Conservation (phyloP, 2,888 invertebrate genomes). For the Drosophila yooni region DNA sequence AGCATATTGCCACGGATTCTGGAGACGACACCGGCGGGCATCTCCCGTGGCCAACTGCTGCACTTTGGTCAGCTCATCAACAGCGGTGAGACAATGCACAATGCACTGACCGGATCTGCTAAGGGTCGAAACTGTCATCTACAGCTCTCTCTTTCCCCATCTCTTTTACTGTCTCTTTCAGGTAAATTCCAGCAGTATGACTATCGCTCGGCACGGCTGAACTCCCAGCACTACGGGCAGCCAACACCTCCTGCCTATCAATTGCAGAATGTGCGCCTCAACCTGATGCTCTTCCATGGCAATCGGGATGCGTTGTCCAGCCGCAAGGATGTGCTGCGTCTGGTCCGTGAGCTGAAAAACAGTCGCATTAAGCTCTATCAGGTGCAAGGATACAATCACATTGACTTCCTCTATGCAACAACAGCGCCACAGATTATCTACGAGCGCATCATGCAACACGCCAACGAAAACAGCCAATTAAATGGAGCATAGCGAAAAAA, state of each 20-base stretch:
- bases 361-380: constrained; percentile 72
- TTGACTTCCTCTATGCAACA: constrained; percentile 79
- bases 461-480: constrained; percentile 42
- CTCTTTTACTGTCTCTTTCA: constrained; percentile 23
- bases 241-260: constrained; percentile 79
- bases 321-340: constrained; percentile 71
- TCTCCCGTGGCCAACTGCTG: constrained; percentile 81
- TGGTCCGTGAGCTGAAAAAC: constrained; percentile 69
- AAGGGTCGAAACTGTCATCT: constrained; percentile 1
- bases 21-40: constrained; percentile 83
- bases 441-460: constrained; percentile 71
- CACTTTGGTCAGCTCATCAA: constrained; percentile 83
- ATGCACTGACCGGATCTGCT: background rate
- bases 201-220: constrained; percentile 74
- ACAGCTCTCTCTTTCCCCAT: background rate
- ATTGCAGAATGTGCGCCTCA: constrained; percentile 78
- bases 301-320: constrained; percentile 72
- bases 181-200: constrained; percentile 83
- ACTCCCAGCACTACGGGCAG: constrained; percentile 73
- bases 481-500: background rate
- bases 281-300: constrained; percentile 80
- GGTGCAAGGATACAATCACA: constrained; percentile 82
- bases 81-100: constrained; percentile 73
- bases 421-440: constrained; percentile 77
- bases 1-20: constrained; percentile 79